Evolutionary conservation across 2,113 vertebrate genomes (phyloP).

Genomic region (Pseudorectes ferrugineus): DNA sequence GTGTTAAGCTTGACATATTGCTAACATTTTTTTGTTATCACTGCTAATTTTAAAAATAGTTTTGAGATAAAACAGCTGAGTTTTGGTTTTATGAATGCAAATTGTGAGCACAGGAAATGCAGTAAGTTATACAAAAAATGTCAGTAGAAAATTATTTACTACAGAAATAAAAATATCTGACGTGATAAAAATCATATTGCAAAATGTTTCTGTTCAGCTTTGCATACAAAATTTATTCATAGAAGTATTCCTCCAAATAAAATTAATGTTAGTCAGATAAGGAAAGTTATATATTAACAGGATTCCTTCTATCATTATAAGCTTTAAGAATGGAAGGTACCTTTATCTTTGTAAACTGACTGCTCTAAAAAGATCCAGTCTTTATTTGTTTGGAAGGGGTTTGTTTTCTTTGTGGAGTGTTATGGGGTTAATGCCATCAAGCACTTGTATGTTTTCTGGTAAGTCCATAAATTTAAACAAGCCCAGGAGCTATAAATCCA

Average conservation of each 20-base stretch:
- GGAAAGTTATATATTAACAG: background rate
- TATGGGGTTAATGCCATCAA: background rate
- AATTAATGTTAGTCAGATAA: background rate
- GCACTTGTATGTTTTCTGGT: background rate
- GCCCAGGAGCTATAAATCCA: background rate
- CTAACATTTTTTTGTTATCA: background rate
- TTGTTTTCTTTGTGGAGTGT: rapidly evolving
- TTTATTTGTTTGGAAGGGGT: background rate
- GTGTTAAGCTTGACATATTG: background rate
- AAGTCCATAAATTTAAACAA: background rate
- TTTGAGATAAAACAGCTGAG: background rate
- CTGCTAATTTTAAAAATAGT: background rate
- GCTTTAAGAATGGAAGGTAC: background rate
- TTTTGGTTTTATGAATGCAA: background rate
- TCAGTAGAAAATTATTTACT: background rate
- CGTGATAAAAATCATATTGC: background rate
- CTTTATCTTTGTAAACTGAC: background rate
- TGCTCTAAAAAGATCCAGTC: background rate
- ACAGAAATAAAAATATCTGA: background rate
- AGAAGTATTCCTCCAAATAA: background rate
- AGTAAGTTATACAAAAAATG: background rate
- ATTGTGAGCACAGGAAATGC: background rate
- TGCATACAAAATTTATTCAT: background rate
- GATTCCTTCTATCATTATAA: background rate
- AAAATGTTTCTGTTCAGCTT: background rate